Base-by-base conservation (phyloP, 2,888 invertebrate species). In the Ramazzottius varieornatus region DNA sequence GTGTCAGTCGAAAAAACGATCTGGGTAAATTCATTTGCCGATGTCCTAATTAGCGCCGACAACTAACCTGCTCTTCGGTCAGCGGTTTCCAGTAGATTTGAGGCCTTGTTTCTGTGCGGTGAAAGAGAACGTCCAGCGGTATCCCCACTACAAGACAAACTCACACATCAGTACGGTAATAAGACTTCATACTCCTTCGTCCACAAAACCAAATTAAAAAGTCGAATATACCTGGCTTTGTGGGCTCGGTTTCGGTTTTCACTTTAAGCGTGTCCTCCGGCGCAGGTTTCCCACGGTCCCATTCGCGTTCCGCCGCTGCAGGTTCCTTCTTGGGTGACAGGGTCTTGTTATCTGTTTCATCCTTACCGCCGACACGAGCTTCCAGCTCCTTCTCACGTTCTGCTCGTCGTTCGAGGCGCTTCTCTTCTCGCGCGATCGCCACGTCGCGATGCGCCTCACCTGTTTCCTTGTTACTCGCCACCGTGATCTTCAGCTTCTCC, bases 351-450 rank as follows among this genome's bases (percentile, higher is more conserved):
- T 40, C 20, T 20, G 40, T 40, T 20, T 29, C 54, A 8, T 54
- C 54, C 29, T 54, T 54, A 4, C n/a, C 29, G 16, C 24, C 16
- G 24, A 13, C 54, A 29, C 4, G 20, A 29, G 54, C 24, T 8
- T 54, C 54, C n/a, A 29, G 24, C 54, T 54, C 54, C 54, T 54
- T 54, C 54, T 54, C 54, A 4, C 54, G 54, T 29, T 54, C 54
- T 4, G 54, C 54, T 8, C 54, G 54, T 8, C 29, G n/a, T 24
- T 54, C 29, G 16, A 16, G n/a, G 16, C 54, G 54, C 54, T 29
- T 16, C n/a, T 54, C 54, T 8, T 54, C 54, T 4, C 54, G 54
- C 54, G 29, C n/a, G n/a, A 54, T 8, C 20, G 54, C 54, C 20
- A 54, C 54, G 29, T 54, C 54, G 4, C 54, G 20, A 29, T 54